Percentiles rank a stretch among this genome's conserved stretches.
These are phyloP conservation scores for Mycteria americana DNA, from an alignment of 2,797 vertebrate species.

Conservation along the genomic window DNA sequence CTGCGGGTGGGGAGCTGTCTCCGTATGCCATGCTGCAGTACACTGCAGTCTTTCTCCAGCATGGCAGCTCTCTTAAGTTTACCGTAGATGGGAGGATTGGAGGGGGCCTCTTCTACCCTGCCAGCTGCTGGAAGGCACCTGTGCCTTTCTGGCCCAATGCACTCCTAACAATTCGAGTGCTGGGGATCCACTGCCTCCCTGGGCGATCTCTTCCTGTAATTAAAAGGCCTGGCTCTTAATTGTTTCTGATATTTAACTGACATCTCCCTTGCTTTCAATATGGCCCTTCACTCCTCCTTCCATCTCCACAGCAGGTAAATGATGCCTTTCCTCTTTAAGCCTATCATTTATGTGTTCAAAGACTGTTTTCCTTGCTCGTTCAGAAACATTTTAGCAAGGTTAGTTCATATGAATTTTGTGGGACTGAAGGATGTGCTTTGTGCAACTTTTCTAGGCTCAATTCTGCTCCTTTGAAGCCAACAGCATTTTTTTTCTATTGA, in stretches of 20 bases:
- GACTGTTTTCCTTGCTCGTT: not conserved
- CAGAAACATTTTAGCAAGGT: not conserved
- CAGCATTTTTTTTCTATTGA: not conserved
- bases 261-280: not conserved
- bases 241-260: not conserved
- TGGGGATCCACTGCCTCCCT: not conserved
- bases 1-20: rapidly evolving
- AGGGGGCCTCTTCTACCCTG: rapidly evolving
- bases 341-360: not conserved
- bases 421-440: not conserved
- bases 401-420: not conserved
- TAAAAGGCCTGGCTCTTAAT: not conserved
- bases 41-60: not conserved
- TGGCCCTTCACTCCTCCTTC: not conserved
- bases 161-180: rapidly evolving
- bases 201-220: not conserved
- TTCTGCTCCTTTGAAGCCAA: not conserved
- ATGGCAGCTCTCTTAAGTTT: not conserved
- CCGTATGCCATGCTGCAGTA: rapidly evolving
- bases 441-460: not conserved
- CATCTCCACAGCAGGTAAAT: not conserved
- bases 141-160: not conserved
- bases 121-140: not conserved
- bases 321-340: not conserved
- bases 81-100: not conserved